Evolutionary conservation across 2,888 invertebrate species (phyloP).

Genomic region (Lycocerus yunnanus): DNA sequence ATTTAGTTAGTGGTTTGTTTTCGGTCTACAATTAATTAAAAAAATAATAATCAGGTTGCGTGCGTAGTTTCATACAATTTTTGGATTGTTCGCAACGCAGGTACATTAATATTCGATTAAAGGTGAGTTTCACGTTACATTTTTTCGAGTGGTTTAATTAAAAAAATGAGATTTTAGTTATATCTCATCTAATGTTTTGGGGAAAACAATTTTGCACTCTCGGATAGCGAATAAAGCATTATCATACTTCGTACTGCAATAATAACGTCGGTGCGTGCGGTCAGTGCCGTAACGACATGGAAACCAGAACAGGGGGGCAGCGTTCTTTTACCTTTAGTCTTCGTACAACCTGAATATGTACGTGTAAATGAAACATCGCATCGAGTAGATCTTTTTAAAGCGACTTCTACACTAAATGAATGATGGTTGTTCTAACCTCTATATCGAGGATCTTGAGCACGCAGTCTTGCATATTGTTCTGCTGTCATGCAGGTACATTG

Average conservation of each 20-base stretch:
- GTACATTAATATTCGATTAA: neutral
- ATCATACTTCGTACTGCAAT: no score
- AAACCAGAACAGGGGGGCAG: no score
- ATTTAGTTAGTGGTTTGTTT: neutral
- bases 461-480: slow-evolving; percentile 85
- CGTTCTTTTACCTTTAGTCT: no score
- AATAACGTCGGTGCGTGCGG: no score
- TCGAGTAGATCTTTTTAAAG: neutral
- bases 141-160: neutral
- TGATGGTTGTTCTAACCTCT: slow-evolving; percentile 57
- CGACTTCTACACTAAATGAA: neutral
- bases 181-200: neutral
- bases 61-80: neutral
- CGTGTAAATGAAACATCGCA: no score
- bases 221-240: neutral
- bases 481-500: slow-evolving; percentile 96
- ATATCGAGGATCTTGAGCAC: slow-evolving; percentile 83
- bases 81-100: neutral
- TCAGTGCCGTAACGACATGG: no score
- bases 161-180: neutral
- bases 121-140: neutral
- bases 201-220: neutral
- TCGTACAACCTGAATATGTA: no score
- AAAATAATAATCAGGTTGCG: neutral
- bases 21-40: neutral